phyloP scores from a whole-genome alignment of 2,797 vertebrate species.

The Knipowitschia caucasica region DNA sequence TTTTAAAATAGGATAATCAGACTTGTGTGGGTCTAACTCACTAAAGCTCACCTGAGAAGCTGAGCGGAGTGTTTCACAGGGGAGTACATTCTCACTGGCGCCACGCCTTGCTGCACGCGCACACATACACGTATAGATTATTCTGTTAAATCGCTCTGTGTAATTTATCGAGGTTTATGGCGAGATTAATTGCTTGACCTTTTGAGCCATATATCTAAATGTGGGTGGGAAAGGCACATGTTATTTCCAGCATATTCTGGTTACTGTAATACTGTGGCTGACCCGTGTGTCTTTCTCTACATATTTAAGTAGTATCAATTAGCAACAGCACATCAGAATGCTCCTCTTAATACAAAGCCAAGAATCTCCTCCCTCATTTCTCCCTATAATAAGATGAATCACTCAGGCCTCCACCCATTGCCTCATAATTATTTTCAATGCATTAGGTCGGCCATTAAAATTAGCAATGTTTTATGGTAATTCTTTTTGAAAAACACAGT shows the following conservation, averaged over 20 bases:
- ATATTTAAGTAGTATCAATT: slow-evolving; percentile 41
- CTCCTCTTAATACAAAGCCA: slow-evolving; percentile 34
- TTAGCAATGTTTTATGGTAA: slow-evolving; percentile 72
- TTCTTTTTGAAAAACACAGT: slow-evolving; percentile 63
- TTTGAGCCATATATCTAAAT: slow-evolving; percentile 39
- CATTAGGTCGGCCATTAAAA: slow-evolving; percentile 63
- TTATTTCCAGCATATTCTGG: slow-evolving; percentile 7
- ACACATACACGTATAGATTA: slow-evolving; percentile 80
- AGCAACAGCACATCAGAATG: slow-evolving; percentile 25
- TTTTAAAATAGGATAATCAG: too few species aligned
- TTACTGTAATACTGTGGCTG: slow-evolving; percentile 3
- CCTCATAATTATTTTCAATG: slow-evolving; percentile 54
- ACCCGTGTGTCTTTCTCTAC: slow-evolving; percentile 18
- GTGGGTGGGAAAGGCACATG: slow-evolving; percentile 2
- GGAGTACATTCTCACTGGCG: slow-evolving; percentile 59
- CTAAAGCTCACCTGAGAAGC: slow-evolving; percentile 7
- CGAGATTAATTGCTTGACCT: slow-evolving; percentile 78
- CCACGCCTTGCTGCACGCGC: slow-evolving; percentile 58
- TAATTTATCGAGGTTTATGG: slow-evolving; percentile 75
- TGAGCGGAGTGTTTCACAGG: slow-evolving; percentile 22
- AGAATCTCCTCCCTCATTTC: slow-evolving; percentile 16
- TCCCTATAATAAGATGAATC: slow-evolving; percentile 32
- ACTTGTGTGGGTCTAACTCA: slow-evolving; percentile 23
- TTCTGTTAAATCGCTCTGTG: slow-evolving; percentile 78
- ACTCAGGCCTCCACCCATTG: slow-evolving; percentile 30